Conservation (phyloP, 2,113 vertebrate species). For the Sinocyclocheilus rhinocerous region DNA sequence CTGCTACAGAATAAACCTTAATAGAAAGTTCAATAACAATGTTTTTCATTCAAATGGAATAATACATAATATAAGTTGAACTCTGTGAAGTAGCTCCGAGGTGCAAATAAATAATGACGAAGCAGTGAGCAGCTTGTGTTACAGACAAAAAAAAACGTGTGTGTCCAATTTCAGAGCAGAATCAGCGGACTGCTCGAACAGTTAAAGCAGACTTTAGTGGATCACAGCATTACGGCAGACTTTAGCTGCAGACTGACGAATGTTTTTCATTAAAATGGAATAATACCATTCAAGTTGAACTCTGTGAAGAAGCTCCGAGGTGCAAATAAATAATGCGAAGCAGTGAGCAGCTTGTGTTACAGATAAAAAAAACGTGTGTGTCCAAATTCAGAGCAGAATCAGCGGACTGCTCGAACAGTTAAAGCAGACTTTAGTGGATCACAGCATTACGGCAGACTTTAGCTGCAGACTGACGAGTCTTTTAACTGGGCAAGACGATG, state of each 20-base stretch:
- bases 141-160: constrained; percentile 26
- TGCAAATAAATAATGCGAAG: constrained; percentile 57
- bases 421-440: not conserved
- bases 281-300: constrained; percentile 47
- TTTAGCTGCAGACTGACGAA: not conserved
- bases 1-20: constrained; percentile 7
- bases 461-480: not conserved
- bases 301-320: constrained; percentile 36
- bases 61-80: constrained; percentile 49
- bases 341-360: constrained; percentile 41
- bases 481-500: constrained; percentile 27
- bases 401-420: not conserved
- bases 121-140: constrained; percentile 44
- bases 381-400: constrained; percentile 15
- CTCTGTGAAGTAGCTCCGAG: constrained; percentile 37
- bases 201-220: not conserved
- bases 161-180: constrained; percentile 22
- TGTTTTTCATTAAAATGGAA: constrained; percentile 55
- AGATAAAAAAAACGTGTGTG: constrained; percentile 30
- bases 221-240: not conserved
- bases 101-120: constrained; percentile 56
- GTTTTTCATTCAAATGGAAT: constrained; percentile 56
- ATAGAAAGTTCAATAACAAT: constrained; percentile 19
- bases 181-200: not conserved
- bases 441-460: not conserved